Base-by-base conservation (phyloP, 2,888 invertebrate species). In the Dynastes maya region DNA sequence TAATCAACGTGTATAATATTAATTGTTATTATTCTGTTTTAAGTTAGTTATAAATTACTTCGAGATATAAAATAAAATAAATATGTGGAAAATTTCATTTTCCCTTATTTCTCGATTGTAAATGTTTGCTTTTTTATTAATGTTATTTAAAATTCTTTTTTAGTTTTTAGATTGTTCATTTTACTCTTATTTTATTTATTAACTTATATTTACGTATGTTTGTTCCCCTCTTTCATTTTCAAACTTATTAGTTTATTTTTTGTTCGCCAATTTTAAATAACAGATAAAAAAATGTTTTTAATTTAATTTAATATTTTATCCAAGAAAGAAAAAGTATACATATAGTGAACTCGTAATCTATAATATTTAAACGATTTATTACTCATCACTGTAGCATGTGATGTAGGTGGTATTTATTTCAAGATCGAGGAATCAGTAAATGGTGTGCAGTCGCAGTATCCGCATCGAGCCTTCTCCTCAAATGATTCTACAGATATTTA, bases 101-200 rank as follows among this genome's bases (percentile, higher is more conserved):
- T 70, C 68, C 45, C 51, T 65, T 72, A 67, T 74, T 79, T 80
- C 81, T n/a, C 53, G 78, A 61, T 83, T 85, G 84, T 85, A 85
- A 84, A 86, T 84, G 85, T 85, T 85, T 85, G 86, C 85, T 85
- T 85, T 84, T 78, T 78, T 78, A 76, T 71, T 71, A 71, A 58
- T 53, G 32, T 55, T 58, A 72, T 72, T 72, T 72, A 61, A 67
- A 68, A 72, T 72, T 72, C 37, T 79, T 80, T 81, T 81, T 82
- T 80, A 76, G 58, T 75, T 37, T 77, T 29, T 77, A 80, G 80
- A 77, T 79, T 80, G 78, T 81, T 81, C 80, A 79, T 79, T 80
- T 81, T 68, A 78, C 81, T 83, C 82, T 82, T 68, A 68, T 68
- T 82, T 83, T 82, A 80, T 78, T 82, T 80, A 80, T 80, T 80